These are phyloP conservation scores for Pseudomyrmex sp. DNA, from an alignment of 1,140 invertebrate species.

Conservation along the genomic window DNA sequence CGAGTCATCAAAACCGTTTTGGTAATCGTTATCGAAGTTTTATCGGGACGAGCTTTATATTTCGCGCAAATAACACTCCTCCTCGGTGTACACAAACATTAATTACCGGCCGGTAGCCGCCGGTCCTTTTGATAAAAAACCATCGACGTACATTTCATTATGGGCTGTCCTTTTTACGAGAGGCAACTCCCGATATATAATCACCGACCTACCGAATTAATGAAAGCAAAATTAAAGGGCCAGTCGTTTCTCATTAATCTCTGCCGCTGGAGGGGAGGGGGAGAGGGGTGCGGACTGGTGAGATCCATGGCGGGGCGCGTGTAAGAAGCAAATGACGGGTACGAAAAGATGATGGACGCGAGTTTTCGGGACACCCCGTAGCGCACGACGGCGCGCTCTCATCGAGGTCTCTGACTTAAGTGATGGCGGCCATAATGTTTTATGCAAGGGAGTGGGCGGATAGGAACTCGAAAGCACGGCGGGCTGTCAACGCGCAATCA, in stretches of 20 bases:
- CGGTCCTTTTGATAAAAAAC: constrained; percentile 55
- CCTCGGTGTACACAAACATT: constrained; percentile 43
- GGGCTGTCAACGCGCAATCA: constrained; percentile 78
- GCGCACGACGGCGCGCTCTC: constrained; percentile 68
- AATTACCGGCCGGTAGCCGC: constrained; percentile 47
- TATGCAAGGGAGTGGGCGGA: constrained; percentile 75
- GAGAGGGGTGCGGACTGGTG: neutral
- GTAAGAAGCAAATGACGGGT: constrained; percentile 74
- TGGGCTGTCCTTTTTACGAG: constrained; percentile 46
- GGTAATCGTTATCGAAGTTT: neutral
- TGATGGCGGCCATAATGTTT: constrained; percentile 81
- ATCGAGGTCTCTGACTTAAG: constrained; percentile 72
- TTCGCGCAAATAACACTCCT: constrained; percentile 34
- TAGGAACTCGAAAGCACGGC: constrained; percentile 66
- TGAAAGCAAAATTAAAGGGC: constrained; percentile 72
- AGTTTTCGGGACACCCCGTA: constrained; percentile 78
- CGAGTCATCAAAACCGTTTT: neutral
- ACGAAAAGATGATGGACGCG: constrained; percentile 72
- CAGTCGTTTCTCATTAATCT: constrained; percentile 73
- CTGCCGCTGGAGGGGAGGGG: neutral
- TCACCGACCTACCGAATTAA: constrained; percentile 72
- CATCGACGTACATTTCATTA: constrained; percentile 65
- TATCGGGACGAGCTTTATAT: neutral
- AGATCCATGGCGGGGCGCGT: constrained; percentile 18
- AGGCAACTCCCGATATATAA: constrained; percentile 65